Evolutionary conservation across 1,140 invertebrate genomes (phyloP).

Genomic region (Lordiphosa stackelbergi): DNA sequence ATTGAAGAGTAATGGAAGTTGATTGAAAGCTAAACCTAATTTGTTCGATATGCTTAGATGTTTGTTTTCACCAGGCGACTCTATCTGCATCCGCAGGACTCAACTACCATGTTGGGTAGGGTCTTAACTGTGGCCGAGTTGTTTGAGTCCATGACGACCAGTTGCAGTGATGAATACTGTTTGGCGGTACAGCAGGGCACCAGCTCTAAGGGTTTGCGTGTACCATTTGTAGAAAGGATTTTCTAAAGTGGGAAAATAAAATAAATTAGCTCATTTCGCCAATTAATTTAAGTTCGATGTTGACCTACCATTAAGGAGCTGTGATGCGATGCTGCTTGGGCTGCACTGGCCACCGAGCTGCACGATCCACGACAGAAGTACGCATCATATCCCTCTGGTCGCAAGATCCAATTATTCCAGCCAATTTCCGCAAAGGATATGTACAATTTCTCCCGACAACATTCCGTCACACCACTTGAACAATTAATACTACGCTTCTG

Average conservation of each 20-base stretch:
- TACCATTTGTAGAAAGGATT: conserved; percentile 79
- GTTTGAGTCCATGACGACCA: conserved; percentile 86
- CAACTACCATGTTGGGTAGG: conserved; percentile 89
- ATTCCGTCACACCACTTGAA: conserved; percentile 83
- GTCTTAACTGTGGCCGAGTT: conserved; percentile 86
- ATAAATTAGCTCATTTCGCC: background rate
- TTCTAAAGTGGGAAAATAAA: conserved; percentile 79
- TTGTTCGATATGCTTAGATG: conserved; percentile 39
- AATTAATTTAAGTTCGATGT: background rate
- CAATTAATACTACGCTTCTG: conserved; percentile 84
- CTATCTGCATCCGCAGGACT: conserved; percentile 89
- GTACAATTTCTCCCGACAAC: conserved; percentile 89
- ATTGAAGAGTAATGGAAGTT: conserved; percentile 28
- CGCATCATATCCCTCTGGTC: conserved; percentile 87
- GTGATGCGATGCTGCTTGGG: conserved; percentile 82
- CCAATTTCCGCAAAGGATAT: conserved; percentile 90
- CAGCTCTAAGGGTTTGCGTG: conserved; percentile 79
- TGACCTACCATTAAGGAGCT: conserved; percentile 83
- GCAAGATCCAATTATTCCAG: conserved; percentile 92
- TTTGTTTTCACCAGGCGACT: conserved; percentile 34
- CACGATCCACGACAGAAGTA: conserved; percentile 91
- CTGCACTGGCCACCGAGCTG: conserved; percentile 82
- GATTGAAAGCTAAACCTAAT: conserved; percentile 43
- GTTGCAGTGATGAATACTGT: conserved; percentile 84
- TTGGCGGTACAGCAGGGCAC: conserved; percentile 88